These are phyloP conservation scores for Dione vanillae DNA, from an alignment of 2,888 invertebrate species.

Conservation along the genomic window DNA sequence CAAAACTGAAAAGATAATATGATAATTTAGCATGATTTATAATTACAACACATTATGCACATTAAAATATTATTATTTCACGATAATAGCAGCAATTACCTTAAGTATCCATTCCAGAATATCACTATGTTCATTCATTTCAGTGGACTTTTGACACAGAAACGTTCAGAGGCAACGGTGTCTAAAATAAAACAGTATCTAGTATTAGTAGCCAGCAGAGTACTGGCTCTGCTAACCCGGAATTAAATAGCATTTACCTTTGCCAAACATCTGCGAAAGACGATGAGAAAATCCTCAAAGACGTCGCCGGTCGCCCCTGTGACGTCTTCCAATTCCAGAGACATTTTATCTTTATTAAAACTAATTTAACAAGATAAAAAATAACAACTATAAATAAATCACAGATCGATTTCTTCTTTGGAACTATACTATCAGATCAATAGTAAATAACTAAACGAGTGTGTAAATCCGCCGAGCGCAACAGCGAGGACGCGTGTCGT, in stretches of 20 bases:
- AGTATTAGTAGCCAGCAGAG: constrained; percentile 52
- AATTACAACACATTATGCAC: too few species aligned
- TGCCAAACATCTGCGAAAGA: constrained; percentile 88
- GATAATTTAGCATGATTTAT: too few species aligned
- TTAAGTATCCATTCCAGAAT: constrained; percentile 61
- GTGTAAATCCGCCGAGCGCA: constrained; percentile 55
- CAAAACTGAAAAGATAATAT: too few species aligned
- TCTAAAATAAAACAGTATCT: constrained; percentile 54
- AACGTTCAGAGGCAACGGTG: constrained; percentile 47
- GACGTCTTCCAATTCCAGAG: constrained; percentile 86
- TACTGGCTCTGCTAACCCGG: constrained; percentile 60
- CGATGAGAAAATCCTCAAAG: constrained; percentile 88
- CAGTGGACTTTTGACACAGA: constrained; percentile 15
- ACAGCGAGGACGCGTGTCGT: constrained; percentile 54
- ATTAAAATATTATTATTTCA: neutral
- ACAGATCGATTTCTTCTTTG: constrained; percentile 74
- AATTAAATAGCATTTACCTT: constrained; percentile 86
- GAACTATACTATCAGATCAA: constrained; percentile 72
- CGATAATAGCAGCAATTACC: constrained; percentile 33
- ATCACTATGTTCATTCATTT: constrained; percentile 62
- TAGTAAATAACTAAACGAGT: constrained; percentile 59
- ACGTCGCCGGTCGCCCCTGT: constrained; percentile 87
- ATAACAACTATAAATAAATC: constrained; percentile 62
- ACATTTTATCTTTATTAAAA: constrained; percentile 78
- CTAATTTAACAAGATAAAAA: constrained; percentile 55